Conservation (phyloP, 1,140 invertebrate genomes). For the Neodiprion pinetum region DNA sequence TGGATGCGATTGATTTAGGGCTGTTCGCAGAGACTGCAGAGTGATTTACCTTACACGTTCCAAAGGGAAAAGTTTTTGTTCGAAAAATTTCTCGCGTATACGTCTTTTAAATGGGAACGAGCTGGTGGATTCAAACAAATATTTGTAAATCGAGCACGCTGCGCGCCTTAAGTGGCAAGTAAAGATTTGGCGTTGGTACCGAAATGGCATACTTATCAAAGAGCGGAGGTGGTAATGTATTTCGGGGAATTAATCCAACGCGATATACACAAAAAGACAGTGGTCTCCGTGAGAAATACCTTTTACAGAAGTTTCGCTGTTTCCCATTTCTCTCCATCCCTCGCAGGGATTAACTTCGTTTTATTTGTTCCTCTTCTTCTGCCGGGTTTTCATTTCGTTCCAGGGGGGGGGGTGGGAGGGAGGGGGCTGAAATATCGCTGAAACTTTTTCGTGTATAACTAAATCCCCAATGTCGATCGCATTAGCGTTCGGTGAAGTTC, state of each 20-base stretch:
- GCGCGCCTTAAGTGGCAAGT: too few species aligned
- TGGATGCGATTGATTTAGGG: too few species aligned
- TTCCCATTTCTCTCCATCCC: conserved; percentile 5
- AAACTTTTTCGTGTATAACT: not conserved
- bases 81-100: too few species aligned
- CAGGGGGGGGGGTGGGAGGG: not conserved
- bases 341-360: not conserved
- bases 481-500: not conserved
- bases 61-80: too few species aligned
- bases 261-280: not conserved
- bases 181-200: too few species aligned
- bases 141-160: too few species aligned
- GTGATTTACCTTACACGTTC: too few species aligned
- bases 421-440: not conserved
- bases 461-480: conserved; percentile 2
- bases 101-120: too few species aligned
- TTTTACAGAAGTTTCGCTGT: not conserved
- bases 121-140: too few species aligned
- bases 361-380: not conserved
- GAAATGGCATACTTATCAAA: too few species aligned
- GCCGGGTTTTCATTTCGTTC: too few species aligned
- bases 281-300: not conserved
- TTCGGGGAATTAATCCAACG: not conserved
- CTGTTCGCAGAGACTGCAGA: too few species aligned
- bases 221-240: not conserved